Evolutionary conservation across 1,140 invertebrate species (phyloP).

Genomic region (Heliconius himera): DNA sequence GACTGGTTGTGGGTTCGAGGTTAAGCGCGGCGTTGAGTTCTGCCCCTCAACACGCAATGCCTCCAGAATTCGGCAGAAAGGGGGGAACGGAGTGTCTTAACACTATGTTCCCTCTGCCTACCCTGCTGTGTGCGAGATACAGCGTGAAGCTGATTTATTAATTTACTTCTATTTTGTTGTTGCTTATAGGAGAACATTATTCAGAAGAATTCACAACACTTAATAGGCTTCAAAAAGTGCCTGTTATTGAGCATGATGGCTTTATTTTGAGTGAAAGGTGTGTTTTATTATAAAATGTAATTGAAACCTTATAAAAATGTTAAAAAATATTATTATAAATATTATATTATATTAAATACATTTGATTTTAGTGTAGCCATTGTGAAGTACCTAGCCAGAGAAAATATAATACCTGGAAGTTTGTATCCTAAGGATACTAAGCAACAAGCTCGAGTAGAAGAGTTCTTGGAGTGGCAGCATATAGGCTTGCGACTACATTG

Average conservation of each 20-base stretch:
- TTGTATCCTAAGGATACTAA: slow-evolving; percentile 87
- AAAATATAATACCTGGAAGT: slow-evolving; percentile 77
- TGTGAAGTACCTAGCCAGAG: slow-evolving; percentile 73
- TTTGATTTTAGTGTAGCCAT: slow-evolving; percentile 87
- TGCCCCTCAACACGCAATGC: too few species aligned
- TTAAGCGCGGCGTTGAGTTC: too few species aligned
- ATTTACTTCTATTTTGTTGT: slow-evolving; percentile 25
- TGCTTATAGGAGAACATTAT: slow-evolving; percentile 87
- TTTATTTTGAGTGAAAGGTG: slow-evolving; percentile 92
- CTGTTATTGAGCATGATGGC: slow-evolving; percentile 89
- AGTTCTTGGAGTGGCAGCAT: slow-evolving; percentile 95
- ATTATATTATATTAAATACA: neutral
- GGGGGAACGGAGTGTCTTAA: too few species aligned
- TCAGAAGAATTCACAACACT: slow-evolving; percentile 86
- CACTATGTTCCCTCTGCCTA: too few species aligned
- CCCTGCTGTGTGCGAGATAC: too few species aligned
- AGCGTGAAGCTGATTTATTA: too few species aligned
- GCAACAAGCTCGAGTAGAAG: slow-evolving; percentile 88
- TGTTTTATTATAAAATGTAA: neutral
- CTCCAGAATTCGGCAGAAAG: too few species aligned
- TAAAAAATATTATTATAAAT: neutral
- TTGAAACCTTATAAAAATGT: too few species aligned
- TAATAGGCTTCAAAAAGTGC: slow-evolving; percentile 90
- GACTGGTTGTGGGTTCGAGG: too few species aligned
- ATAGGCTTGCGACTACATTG: slow-evolving; percentile 86